Base-by-base conservation (phyloP, 2,888 invertebrate genomes). In the Xanthia togata region DNA sequence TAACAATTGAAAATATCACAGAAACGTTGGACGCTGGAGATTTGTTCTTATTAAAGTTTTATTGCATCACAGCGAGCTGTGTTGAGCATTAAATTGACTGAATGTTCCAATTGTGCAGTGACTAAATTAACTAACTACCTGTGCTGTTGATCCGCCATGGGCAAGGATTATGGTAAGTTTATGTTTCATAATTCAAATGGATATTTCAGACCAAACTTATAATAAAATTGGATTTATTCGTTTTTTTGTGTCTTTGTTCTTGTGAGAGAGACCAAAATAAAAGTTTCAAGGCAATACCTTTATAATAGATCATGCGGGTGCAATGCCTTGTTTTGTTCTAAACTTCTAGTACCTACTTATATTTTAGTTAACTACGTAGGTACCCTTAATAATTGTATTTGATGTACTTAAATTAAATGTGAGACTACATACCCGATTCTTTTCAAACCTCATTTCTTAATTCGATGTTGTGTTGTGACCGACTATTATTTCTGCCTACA, bases 81-180 rank as follows among this genome's bases (percentile, higher is more conserved):
- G 73, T 73, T 70, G 68, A 76, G 57, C 57, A 74, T 82, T 82
- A 67, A 77, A 87, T 84, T 84, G 70, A 70, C 76, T 78, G 76
- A 81, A 84, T 81, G 76, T 72, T 74, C 70, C 74, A 81, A 84
- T 73, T 76, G 87, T 84, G 88, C 76, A 81, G 76, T 77, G 81
- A 84, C 72, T 87, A 82, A 84, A 77, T 76, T 68, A 81, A 76
- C 57, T 79, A 69, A 74, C 44, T 55, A 76, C 41, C 62, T 73
- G 72, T 63, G 69, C 35, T 74, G 65, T 50, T 83, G 59, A 79
- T 63, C 60, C 59, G 78, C 72, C 26, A 95, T 95, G 95, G 93
- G 93, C 74, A 95, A 95, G 89, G 93, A 94, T 87, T 95, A 93
- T 82, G 95, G 95, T 95, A 87, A 91, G 93, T 91, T 69, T 11